Percentiles rank a stretch among this genome's conserved stretches.
Conservation (phyloP, 1,140 invertebrate genomes). For the Drosophila miranda region DNA sequence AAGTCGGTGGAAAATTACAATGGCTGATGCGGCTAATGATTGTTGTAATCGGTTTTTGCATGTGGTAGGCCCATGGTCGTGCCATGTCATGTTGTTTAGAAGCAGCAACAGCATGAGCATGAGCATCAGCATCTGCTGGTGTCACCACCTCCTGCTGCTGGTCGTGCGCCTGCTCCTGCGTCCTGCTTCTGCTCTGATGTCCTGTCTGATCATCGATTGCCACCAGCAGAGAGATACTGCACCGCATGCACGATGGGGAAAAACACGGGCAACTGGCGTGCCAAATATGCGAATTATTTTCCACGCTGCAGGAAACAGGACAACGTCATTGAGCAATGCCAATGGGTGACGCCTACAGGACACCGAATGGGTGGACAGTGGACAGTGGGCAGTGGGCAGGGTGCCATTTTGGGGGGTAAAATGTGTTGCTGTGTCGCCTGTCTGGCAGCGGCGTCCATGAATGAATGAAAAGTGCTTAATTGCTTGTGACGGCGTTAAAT, state of each 20-base stretch:
- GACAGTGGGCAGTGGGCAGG: no score
- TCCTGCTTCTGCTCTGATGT: slow-evolving; percentile 13
- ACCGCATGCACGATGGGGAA: slow-evolving; percentile 45
- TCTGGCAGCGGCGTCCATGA: slow-evolving; percentile 46
- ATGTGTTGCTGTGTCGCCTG: slow-evolving; percentile 51
- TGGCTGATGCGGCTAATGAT: slow-evolving; percentile 59
- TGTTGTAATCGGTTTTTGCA: slow-evolving; percentile 65
- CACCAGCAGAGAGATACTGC: slow-evolving; percentile 17
- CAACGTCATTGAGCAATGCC: slow-evolving; percentile 8
- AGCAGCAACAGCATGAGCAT: slow-evolving; percentile 8
- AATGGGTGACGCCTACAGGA: background rate
- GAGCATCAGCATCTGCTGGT: slow-evolving; percentile 3
- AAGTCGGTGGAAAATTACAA: slow-evolving; percentile 42
- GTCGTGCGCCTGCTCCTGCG: background rate
- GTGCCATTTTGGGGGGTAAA: slow-evolving; percentile 49
- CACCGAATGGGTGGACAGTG: slow-evolving; percentile 1
- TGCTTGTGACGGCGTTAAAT: slow-evolving; percentile 82
- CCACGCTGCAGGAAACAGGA: slow-evolving; percentile 53
- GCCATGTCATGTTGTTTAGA: slow-evolving; percentile 65
- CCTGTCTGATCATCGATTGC: slow-evolving; percentile 72
- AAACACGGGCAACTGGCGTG: slow-evolving; percentile 69
- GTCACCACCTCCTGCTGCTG: slow-evolving; percentile 6
- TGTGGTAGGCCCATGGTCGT: slow-evolving; percentile 23
- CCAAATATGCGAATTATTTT: slow-evolving; percentile 79
- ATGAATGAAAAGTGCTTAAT: slow-evolving; percentile 82